Conservation (phyloP, 2,888 invertebrate genomes). For the Harmothoe impar region DNA sequence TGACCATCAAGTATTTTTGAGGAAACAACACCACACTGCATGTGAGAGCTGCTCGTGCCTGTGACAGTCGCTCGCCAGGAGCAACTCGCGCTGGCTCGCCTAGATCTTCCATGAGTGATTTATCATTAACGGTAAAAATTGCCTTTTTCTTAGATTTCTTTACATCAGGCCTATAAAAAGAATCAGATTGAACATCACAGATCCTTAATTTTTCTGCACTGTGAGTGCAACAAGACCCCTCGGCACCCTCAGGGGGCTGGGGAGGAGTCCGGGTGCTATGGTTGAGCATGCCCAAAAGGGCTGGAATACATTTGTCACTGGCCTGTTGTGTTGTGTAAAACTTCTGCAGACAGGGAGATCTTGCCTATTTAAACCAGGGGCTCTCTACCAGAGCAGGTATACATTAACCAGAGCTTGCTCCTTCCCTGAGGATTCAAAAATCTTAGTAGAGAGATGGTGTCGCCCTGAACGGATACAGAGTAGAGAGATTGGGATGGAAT, state of each 20-base stretch:
- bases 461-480: conserved; percentile 39
- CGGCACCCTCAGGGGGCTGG: background rate
- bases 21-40: conserved; percentile 44
- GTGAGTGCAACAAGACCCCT: background rate
- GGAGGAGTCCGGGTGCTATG: conserved; percentile 28
- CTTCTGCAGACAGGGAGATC: conserved; percentile 61
- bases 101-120: conserved; percentile 58
- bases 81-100: conserved; percentile 54
- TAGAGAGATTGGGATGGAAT: conserved; percentile 1
- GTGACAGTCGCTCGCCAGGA: conserved; percentile 26
- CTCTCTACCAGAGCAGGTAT: conserved; percentile 48
- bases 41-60: conserved; percentile 60
- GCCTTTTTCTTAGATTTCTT: conserved; percentile 1
- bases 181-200: conserved; percentile 57
- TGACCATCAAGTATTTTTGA: conserved; percentile 44
- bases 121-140: conserved; percentile 28
- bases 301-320: conserved; percentile 53
- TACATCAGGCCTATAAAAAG: conserved; percentile 49
- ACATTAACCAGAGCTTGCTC: conserved; percentile 56
- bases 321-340: conserved; percentile 56
- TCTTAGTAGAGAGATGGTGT: conserved; percentile 55
- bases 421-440: conserved; percentile 60
- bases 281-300: conserved; percentile 60
- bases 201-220: conserved; percentile 46
- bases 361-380: conserved; percentile 58